A percentile compares a stretch with the other conserved stretches of the same genome.
Conservation (phyloP, 2,888 invertebrate species). For the Omphaloscelis lunosa region DNA sequence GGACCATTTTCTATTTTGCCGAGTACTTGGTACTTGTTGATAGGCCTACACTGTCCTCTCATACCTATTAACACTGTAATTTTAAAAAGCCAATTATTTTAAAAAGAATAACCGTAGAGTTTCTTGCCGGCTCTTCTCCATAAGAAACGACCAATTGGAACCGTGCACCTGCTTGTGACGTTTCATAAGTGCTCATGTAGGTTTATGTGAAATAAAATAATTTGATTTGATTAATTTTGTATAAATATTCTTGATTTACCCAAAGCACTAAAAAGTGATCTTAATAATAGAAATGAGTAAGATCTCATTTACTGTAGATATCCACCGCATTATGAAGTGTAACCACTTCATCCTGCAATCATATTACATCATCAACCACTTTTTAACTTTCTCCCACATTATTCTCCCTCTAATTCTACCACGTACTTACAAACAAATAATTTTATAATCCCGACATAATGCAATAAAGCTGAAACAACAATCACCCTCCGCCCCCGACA, state of each 20-base stretch:
- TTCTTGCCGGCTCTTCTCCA: too few species aligned
- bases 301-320: not conserved
- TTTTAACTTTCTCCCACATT: constrained; percentile 3
- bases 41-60: too few species aligned
- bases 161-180: too few species aligned
- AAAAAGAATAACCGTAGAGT: too few species aligned
- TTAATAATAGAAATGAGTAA: not conserved
- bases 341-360: not conserved
- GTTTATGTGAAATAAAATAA: too few species aligned
- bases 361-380: not conserved
- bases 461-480: constrained; percentile 75
- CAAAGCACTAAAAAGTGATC: not conserved
- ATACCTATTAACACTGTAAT: too few species aligned
- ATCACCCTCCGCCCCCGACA: constrained; percentile 56
- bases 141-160: too few species aligned
- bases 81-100: too few species aligned
- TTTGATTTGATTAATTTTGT: too few species aligned
- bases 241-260: not conserved
- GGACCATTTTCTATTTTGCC: too few species aligned
- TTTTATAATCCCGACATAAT: constrained; percentile 64
- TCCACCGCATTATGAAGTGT: not conserved
- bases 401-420: constrained; percentile 36
- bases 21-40: too few species aligned
- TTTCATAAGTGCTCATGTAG: too few species aligned
- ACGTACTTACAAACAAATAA: constrained; percentile 61